Conservation (phyloP, 2,888 invertebrate species). For the Chrysina gloriosa region DNA sequence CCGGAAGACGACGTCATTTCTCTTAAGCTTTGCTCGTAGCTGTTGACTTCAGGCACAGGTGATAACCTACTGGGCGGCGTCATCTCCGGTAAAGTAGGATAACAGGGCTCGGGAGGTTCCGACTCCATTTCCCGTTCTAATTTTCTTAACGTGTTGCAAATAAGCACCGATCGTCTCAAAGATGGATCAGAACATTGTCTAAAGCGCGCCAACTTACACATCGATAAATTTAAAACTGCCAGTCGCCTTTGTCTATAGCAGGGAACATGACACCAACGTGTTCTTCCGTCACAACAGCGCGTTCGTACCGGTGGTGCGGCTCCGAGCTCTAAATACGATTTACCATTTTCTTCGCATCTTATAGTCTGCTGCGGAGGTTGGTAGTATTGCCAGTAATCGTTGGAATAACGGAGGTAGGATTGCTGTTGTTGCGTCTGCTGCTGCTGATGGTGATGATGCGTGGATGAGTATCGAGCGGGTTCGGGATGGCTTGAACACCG, state of each 20-base stretch:
- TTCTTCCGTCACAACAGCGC: conserved; percentile 64
- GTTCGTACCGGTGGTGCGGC: conserved; percentile 67
- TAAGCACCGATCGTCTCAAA: conserved; percentile 88
- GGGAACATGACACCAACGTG: conserved; percentile 80
- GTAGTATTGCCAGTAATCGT: conserved; percentile 67
- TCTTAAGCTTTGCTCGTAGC: conserved; percentile 64
- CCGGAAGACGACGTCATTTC: conserved; percentile 68
- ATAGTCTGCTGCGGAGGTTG: conserved; percentile 80
- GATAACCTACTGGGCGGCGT: conserved; percentile 60
- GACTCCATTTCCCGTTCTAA: conserved; percentile 91
- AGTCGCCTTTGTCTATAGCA: conserved; percentile 88
- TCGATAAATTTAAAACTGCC: conserved; percentile 91
- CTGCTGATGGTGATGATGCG: conserved; percentile 50
- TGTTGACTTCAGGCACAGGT: conserved; percentile 53
- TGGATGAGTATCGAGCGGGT: conserved; percentile 53
- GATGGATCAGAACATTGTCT: conserved; percentile 91
- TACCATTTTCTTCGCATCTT: conserved; percentile 88
- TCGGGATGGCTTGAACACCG: conserved; percentile 68
- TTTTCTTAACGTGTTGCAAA: conserved; percentile 90
- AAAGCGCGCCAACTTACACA: conserved; percentile 89
- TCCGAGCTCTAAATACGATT: conserved; percentile 88
- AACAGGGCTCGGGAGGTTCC: conserved; percentile 67
- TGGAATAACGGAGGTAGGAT: conserved; percentile 60
- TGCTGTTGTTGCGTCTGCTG: conserved; percentile 49
- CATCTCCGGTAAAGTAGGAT: conserved; percentile 64